These are phyloP conservation scores for Drosophila tristis DNA, from an alignment of 1,140 invertebrate species.

Conservation along the genomic window DNA sequence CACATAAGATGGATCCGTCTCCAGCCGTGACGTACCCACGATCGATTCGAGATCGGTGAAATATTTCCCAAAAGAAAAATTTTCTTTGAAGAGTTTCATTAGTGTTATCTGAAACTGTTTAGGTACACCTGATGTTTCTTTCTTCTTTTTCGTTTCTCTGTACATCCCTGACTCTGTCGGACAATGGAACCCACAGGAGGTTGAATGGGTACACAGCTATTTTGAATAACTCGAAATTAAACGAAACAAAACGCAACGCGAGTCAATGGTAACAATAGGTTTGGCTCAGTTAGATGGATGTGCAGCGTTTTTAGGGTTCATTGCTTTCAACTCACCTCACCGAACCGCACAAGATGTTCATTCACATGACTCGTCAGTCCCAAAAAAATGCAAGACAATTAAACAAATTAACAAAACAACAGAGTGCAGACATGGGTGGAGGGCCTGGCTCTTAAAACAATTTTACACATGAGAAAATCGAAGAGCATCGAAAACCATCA, in stretches of 20 bases:
- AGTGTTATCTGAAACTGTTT: slow-evolving; percentile 38
- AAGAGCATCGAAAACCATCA: slow-evolving; percentile 73
- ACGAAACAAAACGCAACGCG: slow-evolving; percentile 39
- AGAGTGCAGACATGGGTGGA: slow-evolving; percentile 10
- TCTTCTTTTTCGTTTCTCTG: slow-evolving; percentile 12
- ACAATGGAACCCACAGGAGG: slow-evolving; percentile 70
- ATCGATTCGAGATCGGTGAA: slow-evolving; percentile 56
- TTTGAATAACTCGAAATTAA: slow-evolving; percentile 62
- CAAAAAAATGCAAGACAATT: slow-evolving; percentile 74
- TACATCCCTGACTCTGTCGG: slow-evolving; percentile 14
- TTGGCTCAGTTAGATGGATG: slow-evolving; percentile 56
- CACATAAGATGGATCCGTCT: slow-evolving; percentile 71
- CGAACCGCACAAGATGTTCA: slow-evolving; percentile 74
- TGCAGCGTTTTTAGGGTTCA: slow-evolving; percentile 75
- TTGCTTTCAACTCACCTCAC: slow-evolving; percentile 54
- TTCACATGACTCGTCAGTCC: slow-evolving; percentile 73
- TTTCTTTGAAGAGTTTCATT: slow-evolving; percentile 69
- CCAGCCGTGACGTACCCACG: slow-evolving; percentile 72
- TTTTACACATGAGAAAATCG: slow-evolving; percentile 81
- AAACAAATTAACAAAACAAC: slow-evolving; percentile 77
- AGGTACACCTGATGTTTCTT: slow-evolving; percentile 68
- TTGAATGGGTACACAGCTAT: slow-evolving; percentile 15
- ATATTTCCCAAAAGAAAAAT: slow-evolving; percentile 60
- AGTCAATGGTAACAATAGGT: slow-evolving; percentile 55
- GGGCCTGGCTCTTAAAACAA: slow-evolving; percentile 39